Evolutionary conservation across 2,797 vertebrate genomes (phyloP).

Genomic region (Falco cherrug): DNA sequence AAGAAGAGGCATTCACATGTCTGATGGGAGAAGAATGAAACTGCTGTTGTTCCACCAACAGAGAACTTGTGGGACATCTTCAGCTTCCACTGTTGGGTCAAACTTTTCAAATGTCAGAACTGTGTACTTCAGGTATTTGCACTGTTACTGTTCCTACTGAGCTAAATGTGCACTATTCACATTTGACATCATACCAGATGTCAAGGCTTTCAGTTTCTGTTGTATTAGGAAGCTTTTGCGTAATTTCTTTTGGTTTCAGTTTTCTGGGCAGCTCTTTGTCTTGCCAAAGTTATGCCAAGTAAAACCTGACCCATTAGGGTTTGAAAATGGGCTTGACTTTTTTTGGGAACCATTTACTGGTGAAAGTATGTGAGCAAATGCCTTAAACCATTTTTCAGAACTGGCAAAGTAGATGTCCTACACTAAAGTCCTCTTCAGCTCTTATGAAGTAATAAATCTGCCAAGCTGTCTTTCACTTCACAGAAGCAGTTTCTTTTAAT

Average conservation of each 20-base stretch:
- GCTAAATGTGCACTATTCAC: neutral
- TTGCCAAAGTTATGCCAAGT: neutral
- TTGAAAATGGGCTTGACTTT: neutral
- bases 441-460: neutral
- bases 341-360: neutral
- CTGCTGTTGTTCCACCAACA: neutral
- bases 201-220: neutral
- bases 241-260: neutral
- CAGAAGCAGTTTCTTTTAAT: neutral
- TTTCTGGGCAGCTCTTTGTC: neutral
- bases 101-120: neutral
- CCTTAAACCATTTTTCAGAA: neutral
- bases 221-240: neutral
- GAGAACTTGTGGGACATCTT: neutral
- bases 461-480: neutral
- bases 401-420: neutral
- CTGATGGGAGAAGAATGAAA: neutral
- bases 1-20: neutral
- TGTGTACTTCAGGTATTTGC: rapidly evolving
- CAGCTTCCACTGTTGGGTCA: neutral
- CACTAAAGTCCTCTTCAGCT: neutral
- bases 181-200: neutral
- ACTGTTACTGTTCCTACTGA: neutral
- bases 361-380: neutral
- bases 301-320: neutral